phyloP scores from a whole-genome alignment of 2,797 vertebrate species.

The Enoplosus armatus region DNA sequence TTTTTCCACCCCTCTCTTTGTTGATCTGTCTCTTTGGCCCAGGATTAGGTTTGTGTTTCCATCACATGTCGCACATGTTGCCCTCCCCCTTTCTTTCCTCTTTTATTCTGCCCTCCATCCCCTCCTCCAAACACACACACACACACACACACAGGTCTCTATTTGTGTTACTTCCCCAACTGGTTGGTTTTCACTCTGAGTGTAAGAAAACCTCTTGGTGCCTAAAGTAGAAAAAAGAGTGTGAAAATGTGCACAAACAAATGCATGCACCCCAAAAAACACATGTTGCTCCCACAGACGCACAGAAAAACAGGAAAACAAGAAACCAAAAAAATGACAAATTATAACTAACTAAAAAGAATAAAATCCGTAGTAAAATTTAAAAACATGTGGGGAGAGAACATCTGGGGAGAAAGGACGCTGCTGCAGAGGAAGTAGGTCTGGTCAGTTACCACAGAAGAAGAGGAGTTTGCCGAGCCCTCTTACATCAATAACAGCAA shows the following conservation, averaged over 20 bases:
- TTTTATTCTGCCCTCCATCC: slow-evolving; percentile 15
- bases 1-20: slow-evolving; percentile 68
- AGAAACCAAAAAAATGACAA: background rate
- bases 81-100: slow-evolving; percentile 28
- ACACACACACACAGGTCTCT: background rate
- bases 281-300: background rate
- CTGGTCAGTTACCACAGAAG: background rate
- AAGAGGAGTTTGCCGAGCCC: background rate
- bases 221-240: background rate
- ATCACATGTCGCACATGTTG: slow-evolving; percentile 37
- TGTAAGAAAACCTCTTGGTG: background rate
- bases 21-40: slow-evolving; percentile 33
- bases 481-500: background rate
- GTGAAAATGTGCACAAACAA: background rate
- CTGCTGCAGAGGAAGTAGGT: background rate
- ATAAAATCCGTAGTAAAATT: background rate
- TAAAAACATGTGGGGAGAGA: background rate
- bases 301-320: background rate
- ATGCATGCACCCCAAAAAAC: background rate
- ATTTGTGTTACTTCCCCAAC: background rate
- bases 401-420: background rate
- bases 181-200: background rate
- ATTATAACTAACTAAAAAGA: no score
- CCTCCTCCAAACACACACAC: slow-evolving; percentile 13
- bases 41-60: slow-evolving; percentile 49